These are phyloP conservation scores for Noctua fimbriata DNA, from an alignment of 2,888 invertebrate species.

Conservation along the genomic window DNA sequence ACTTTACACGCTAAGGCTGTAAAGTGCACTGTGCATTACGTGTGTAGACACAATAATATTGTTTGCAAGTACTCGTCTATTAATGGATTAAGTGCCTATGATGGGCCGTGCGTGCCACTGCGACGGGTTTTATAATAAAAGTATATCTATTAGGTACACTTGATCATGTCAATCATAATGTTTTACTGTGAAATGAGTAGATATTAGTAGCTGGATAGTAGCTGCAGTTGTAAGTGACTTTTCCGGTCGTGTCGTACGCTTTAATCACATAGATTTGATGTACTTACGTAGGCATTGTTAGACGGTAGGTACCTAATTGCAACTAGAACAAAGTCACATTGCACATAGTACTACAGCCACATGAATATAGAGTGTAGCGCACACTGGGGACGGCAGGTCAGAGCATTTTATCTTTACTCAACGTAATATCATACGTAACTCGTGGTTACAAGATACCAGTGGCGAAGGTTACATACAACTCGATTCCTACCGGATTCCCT, in stretches of 20 bases:
- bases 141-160: conserved; percentile 21
- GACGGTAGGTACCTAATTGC: background rate
- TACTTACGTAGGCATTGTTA: background rate
- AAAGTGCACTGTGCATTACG: conserved; percentile 41
- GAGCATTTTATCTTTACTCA: background rate
- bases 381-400: background rate
- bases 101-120: conserved; percentile 35
- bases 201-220: background rate
- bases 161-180: conserved; percentile 17
- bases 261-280: background rate
- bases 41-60: conserved; percentile 34
- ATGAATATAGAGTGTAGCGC: too few species aligned
- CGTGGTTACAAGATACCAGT: background rate
- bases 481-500: too few species aligned
- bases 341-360: background rate
- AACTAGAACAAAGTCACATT: background rate
- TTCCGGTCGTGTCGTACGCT: conserved; percentile 13
- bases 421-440: background rate
- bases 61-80: conserved; percentile 50
- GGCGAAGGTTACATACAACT: too few species aligned
- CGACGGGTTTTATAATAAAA: conserved; percentile 40
- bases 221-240: conserved; percentile 23
- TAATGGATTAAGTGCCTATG: conserved; percentile 46
- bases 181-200: conserved; percentile 1
- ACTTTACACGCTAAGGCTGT: conserved; percentile 10